Evolutionary conservation across 2,797 vertebrate species (phyloP), one percentile per base, ranked within the genome.

Genomic region (Lepus townsendii): DNA sequence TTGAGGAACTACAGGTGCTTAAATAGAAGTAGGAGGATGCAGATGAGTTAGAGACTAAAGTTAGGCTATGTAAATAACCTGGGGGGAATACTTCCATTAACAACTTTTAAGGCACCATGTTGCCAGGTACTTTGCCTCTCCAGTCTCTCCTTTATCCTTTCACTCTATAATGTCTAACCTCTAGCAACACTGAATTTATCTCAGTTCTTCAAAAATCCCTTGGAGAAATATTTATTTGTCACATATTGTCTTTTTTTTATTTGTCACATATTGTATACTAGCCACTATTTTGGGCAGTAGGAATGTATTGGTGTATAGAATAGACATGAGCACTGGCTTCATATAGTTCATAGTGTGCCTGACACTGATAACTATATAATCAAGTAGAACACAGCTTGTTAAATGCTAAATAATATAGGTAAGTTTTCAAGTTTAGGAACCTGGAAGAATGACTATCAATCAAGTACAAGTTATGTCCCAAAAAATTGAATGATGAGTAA

Each of bases 401-500:
- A 65, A 85, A 42, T 80, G 63, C 77, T 80, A 94, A 93, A 79
- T 94, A 78, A 60, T 77, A 16, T 38, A 52, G 60, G 6, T 88
- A 68, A 89, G 65, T 83, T 32, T 79, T 19, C 85, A 76, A 20
- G 7, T 71, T 24, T 62, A 72, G 68, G n/a, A 94, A 47, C 52
- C 77, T 83, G 73, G 16, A 86, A 78, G 66, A 57, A n/a, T 52
- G 52, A 68, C 0, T 1, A 17, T 22, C 66, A 88, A 1, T 57
- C 20, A 76, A 71, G 24, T 87, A 20, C 13, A 50, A n/a, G 22
- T 66, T 86, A 19, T 47, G 12, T 32, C 35, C 72, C 75, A 50
- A 91, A 20, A 68, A 26, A 66, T 0, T 62, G 38, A 78, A 78
- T 52, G 78, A 60, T 78, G 27, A n/a, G 13, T 79, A 71, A 90